Base-by-base conservation (phyloP, 2,888 invertebrate genomes). In the Synergus itoensis region DNA sequence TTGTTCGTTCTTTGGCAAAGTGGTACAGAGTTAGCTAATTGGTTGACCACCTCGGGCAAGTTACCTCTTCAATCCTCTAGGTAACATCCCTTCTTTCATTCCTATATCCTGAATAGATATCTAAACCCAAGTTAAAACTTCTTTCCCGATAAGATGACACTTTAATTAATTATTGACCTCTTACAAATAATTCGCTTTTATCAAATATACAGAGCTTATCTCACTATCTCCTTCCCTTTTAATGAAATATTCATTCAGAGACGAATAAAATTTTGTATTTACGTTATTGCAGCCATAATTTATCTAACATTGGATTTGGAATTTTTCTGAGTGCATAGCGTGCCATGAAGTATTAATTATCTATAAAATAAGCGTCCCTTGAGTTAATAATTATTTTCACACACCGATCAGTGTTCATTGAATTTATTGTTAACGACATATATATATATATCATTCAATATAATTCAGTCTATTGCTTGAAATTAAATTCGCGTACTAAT, bases 21-120 rank as follows among this genome's bases (percentile, higher is more conserved):
- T 87, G 87, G 89, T 87, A 85, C 86, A 83, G 89, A 90, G 90
- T 90, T 90, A 88, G 88, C 89, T 90, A 90, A 90, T 90, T 90
- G 90, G 90, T 90, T 90, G 87, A 89, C 88, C 87, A 89, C 90
- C 89, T 84, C 87, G 80, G 89, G 90, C 90, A 83, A 36, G 84
- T 84, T 84, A 86, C 86, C 88, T 85, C 80, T 81, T 82, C 86
- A 87, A 87, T 87, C 87, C 84, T 81, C 84, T 85, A 83, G 81
- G 88, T 87, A 89, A 89, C 87, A 81, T 81, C 80, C 83, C 41
- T 41, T 78, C 69, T 80, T 79, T 79, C 81, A 77, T 81, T 78
- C 62, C 14, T 63, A 14, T 79, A 75, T 67, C 76, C 48, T 14
- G 77, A 62, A 77, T 67, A 79, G 75, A 45, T 77, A 81, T 77